Base-by-base conservation (phyloP, 2,113 vertebrate species). In the Mormyrus iriodes region DNA sequence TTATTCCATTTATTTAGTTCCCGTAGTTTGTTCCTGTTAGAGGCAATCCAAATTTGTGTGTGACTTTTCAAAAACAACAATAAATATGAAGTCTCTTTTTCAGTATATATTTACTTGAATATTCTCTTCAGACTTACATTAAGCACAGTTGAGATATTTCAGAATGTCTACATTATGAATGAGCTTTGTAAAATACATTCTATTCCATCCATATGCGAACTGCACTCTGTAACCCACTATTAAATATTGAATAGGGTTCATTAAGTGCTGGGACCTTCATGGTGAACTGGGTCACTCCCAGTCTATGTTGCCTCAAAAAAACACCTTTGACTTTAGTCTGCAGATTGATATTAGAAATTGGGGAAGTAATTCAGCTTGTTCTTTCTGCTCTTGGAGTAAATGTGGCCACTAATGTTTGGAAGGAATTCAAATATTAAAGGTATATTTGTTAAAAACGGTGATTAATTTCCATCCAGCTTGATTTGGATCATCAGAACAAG, bases 221-320 rank as follows among this genome's bases (percentile, higher is more conserved):
- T 27, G 61, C 88, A 89, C 91, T 87, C 88, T 89, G 61, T 88
- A 90, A 90, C 92, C 90, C 87, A 87, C 79, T 61, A 91, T 96
- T 24, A 95, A 96, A 95, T 89, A 95, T 95, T 91, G 82, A 94
- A 89, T 79, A 88, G 39, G 27, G 73, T 82, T 95, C 90, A 90
- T 95, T 96, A 94, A 95, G 95, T 94, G 69, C 27, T 76, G 49
- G 61, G 61, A 69, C 86, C 86, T 91, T 65, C 19, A 69, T 84
- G 82, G 76, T 90, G 90, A 95, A 95, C 65, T 95, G 91, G 94
- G 94, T 95, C 94, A 90, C 48, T n/a, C 61, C 88, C 46, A 90
- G 85, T 61, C 88, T 90, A 51, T 19, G 89, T 89, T 91, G 86
- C 90, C 89, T 91, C 91, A 93, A 91, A 87, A 90, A 46, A 86